Conservation (phyloP, 1,140 invertebrate species). For the Anagrus nilaparvatae region DNA sequence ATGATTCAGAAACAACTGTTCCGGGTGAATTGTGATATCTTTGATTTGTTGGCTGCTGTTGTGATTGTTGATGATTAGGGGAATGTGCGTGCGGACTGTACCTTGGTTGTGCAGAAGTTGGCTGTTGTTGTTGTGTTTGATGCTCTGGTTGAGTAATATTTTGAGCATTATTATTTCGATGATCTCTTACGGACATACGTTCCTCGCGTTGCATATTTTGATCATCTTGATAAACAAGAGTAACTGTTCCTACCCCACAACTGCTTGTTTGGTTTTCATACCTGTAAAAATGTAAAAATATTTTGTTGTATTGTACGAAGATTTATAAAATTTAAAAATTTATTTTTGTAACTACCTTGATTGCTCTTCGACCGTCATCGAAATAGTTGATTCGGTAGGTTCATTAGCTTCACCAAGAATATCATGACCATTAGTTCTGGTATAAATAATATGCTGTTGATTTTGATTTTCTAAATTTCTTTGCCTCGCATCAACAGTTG, state of each 20-base stretch:
- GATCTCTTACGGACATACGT: slow-evolving; percentile 28
- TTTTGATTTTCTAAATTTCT: slow-evolving; percentile 14
- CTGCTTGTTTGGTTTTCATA: slow-evolving; percentile 28
- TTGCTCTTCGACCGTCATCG: slow-evolving; percentile 28
- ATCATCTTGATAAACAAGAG: slow-evolving; percentile 25
- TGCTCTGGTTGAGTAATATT: slow-evolving; percentile 4
- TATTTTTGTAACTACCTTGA: slow-evolving; percentile 27
- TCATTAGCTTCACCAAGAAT: slow-evolving; percentile 25
- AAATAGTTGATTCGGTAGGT: slow-evolving; percentile 19
- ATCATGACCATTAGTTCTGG: slow-evolving; percentile 26
- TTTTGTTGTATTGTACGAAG: slow-evolving; percentile 2
- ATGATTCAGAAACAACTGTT: slow-evolving; percentile 22
- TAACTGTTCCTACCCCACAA: no score
- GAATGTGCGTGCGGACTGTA: slow-evolving; percentile 30
- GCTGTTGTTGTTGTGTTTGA: slow-evolving; percentile 20
- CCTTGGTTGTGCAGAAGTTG: slow-evolving; percentile 19
- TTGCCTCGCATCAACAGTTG: slow-evolving; percentile 14
- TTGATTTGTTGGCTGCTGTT: neutral
- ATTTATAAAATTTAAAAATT: neutral
- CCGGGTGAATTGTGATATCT: slow-evolving; percentile 29
- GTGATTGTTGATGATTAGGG: slow-evolving; percentile 12
- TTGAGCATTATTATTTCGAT: slow-evolving; percentile 11
- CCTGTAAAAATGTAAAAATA: slow-evolving; percentile 15
- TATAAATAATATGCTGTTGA: slow-evolving; percentile 31
- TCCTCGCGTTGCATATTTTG: slow-evolving; percentile 24